Base-by-base conservation (phyloP, 2,113 vertebrate species). In the Ciconia stormi region DNA sequence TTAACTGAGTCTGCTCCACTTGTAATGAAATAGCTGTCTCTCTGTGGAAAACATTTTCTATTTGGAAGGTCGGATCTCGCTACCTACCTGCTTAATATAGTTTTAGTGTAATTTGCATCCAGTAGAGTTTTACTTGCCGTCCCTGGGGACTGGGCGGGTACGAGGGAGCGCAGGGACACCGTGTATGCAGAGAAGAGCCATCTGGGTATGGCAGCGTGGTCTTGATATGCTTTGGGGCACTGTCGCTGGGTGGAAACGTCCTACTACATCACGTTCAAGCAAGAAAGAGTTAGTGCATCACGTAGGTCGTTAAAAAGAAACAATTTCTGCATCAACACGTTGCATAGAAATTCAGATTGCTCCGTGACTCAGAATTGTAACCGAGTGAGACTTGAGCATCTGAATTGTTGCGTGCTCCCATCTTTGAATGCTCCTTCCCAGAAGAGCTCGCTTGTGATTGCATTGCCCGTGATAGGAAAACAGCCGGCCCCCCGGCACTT, bases 381-480 rank as follows among this genome's bases (percentile, higher is more conserved):
- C 18, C 4, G 27, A 47, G 30, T 9, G 55, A 47, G 53, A 17
- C 49, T 22, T 0, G 5, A 63, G 32, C 34, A 21, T 47, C 32
- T 47, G n/a, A 58, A 27, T 46, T 61, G 26, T 58, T 42, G 7
- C 3, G 4, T 4, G 7, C 32, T 72, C 58, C 50, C 23, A 4
- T 27, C 38, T 86, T 83, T 58, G 34, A 13, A 5, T 65, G 5
- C 32, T 82, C 53, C 44, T 62, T 58, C 55, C 61, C 53, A 11
- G 29, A 32, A 30, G 32, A 38, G n/a, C 32, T 70, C 26, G 0
- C 10, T 16, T 40, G 61, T 7, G n/a, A 10, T 17, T 17, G 61
- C 5, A 2, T 29, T 44, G 32, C 30, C 55, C 0, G 0, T 9
- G 47, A 5, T 2, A 22, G 53, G 49, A 6, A 11, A 42, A 2